Conservation (phyloP, 2,797 vertebrate genomes). For the Mormyrops boulengeri region DNA sequence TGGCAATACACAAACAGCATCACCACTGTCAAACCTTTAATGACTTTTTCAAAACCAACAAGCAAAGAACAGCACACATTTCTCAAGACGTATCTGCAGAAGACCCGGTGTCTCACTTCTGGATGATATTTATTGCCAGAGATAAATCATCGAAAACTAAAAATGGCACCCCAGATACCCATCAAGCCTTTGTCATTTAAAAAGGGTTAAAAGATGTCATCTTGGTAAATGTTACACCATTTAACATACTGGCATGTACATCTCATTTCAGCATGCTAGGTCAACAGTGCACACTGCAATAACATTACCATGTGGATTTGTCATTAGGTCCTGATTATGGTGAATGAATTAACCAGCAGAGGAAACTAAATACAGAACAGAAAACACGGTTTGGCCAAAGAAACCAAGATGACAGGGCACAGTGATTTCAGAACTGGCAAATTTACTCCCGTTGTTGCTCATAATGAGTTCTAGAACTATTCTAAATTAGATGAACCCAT, state of each 20-base stretch:
- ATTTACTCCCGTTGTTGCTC: conserved; percentile 11
- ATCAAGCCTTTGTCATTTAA: background rate
- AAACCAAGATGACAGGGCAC: background rate
- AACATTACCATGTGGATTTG: background rate
- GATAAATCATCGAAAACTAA: background rate
- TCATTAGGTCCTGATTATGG: background rate
- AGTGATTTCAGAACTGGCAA: background rate
- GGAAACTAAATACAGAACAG: background rate
- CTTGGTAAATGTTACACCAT: background rate
- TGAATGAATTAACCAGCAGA: background rate
- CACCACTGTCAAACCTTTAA: background rate
- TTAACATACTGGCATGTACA: background rate
- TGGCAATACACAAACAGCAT: background rate
- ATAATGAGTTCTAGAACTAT: conserved; percentile 6
- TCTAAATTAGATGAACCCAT: conserved; percentile 7
- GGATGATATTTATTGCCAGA: background rate
- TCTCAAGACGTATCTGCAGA: background rate
- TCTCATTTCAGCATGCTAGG: background rate
- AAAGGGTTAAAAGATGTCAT: conserved; percentile 5
- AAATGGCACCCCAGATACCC: background rate
- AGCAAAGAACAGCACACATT: background rate
- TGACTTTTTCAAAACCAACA: background rate
- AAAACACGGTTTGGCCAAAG: background rate
- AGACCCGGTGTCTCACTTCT: background rate
- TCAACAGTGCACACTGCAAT: background rate